phyloP scores from a whole-genome alignment of 2,888 invertebrate genomes.

The Netelia melanura region DNA sequence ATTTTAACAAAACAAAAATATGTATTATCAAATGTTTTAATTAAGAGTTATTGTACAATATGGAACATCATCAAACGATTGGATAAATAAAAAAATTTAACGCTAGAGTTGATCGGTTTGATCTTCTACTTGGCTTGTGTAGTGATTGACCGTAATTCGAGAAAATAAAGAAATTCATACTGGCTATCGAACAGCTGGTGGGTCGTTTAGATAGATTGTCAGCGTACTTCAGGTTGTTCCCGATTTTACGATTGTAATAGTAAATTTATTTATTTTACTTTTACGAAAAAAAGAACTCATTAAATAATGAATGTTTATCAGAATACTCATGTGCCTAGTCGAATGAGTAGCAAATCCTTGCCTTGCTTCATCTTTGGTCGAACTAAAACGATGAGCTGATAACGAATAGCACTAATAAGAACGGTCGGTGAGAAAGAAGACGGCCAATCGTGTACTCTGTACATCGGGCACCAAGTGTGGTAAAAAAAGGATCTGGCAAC shows the following conservation, averaged over 20 bases:
- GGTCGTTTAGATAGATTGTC: not conserved
- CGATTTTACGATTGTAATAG: not conserved
- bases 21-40: no score
- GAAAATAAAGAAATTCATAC: not conserved
- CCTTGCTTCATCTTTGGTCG: not conserved
- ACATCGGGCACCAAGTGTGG: slow-evolving; percentile 41
- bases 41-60: no score
- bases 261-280: not conserved
- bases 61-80: no score
- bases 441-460: slow-evolving; percentile 15
- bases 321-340: not conserved
- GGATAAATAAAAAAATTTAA: no score
- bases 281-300: not conserved
- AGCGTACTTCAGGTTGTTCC: not conserved
- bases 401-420: not conserved
- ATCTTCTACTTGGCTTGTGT: no score
- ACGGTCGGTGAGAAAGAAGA: not conserved
- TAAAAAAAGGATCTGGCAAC: slow-evolving; percentile 49
- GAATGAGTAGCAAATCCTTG: not conserved
- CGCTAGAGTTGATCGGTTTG: no score
- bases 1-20: no score
- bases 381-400: slow-evolving; percentile 6
- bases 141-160: no score
- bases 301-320: not conserved
- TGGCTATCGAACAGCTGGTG: not conserved